Base-by-base conservation (phyloP, 2,797 vertebrate genomes). In the Lagodon rhomboides region DNA sequence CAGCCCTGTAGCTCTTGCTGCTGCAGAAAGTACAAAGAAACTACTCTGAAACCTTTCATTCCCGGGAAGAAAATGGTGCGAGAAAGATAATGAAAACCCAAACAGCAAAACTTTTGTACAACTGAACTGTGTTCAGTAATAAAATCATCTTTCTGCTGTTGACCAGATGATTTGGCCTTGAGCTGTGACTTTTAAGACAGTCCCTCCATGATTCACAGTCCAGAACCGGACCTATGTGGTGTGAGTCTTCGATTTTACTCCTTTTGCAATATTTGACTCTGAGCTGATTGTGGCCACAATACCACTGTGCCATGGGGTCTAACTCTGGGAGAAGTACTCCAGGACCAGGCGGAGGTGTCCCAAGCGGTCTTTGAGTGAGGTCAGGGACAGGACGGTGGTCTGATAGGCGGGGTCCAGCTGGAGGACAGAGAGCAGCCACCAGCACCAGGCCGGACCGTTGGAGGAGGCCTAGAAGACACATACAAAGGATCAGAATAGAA, bases 401-500 rank as follows among this genome's bases (percentile, higher is more conserved):
- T 98, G 96, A 89, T 96, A 96, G 73, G 95, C 93, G 0, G 96
- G 95, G 68, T 98, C 97, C 63, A 98, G 94, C 79, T 97, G 97
- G 66, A 98, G 94, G 49, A 97, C 94, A 20, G 97, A 97, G 66
- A 97, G 90, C 74, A 98, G 94, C 97, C 97, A 98, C 97, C 97
- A 98, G 90, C 97, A 98, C 97, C 97, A 98, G 0, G 87, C 89
- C 0, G 97, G 97, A 68, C 97, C 97, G 0, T 97, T 96, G 43
- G 93, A 86, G 0, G 86, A 96, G 22, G 94, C 96, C 97, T 98
- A 82, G 54, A 80, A 3, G 53, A 50, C 4, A 60, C 53, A 2
- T 20, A 49, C 46, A 62, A 9, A 58, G 8, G 12, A 22, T 54
- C 3, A 64, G 5, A 38, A 75, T 4, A 53, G 4, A 43, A 27